Evolutionary conservation across 1,140 invertebrate species (phyloP).

Genomic region (Lepidurus couesii): DNA sequence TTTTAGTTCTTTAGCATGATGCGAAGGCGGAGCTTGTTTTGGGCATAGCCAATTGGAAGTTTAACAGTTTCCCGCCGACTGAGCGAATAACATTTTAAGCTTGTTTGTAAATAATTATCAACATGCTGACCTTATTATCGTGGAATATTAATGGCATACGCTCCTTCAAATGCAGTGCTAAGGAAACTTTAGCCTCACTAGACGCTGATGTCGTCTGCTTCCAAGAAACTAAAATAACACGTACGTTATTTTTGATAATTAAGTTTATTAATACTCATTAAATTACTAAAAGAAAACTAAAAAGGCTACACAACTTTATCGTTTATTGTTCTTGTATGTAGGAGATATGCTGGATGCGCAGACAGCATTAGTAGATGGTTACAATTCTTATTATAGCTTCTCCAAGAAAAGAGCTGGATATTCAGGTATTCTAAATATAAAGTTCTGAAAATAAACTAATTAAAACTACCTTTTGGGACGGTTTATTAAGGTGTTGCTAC

Average conservation of each 20-base stretch:
- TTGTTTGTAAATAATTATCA: background rate
- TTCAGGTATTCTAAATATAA: constrained; percentile 44
- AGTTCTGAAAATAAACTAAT: background rate
- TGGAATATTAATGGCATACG: constrained; percentile 56
- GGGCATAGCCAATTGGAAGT: background rate
- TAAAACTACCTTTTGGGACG: background rate
- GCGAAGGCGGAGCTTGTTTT: background rate
- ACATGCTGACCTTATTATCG: constrained; percentile 42
- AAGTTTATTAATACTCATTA: constrained; percentile 7
- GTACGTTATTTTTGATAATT: constrained; percentile 42
- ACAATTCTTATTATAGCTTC: constrained; percentile 51
- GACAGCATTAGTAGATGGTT: constrained; percentile 48
- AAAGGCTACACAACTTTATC: background rate
- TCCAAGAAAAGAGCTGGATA: constrained; percentile 49
- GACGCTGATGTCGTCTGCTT: constrained; percentile 49
- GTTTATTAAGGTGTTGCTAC: constrained; percentile 49
- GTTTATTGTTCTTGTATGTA: constrained; percentile 39
- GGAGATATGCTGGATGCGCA: constrained; percentile 48
- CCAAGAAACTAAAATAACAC: constrained; percentile 54
- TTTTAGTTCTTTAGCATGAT: background rate
- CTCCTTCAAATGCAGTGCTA: constrained; percentile 44
- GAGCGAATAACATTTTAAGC: background rate
- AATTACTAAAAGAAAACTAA: background rate
- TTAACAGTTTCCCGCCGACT: background rate
- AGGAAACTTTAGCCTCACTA: constrained; percentile 45